These are phyloP conservation scores for Eremobia ochroleuca DNA, from an alignment of 2,888 invertebrate species.

Conservation along the genomic window DNA sequence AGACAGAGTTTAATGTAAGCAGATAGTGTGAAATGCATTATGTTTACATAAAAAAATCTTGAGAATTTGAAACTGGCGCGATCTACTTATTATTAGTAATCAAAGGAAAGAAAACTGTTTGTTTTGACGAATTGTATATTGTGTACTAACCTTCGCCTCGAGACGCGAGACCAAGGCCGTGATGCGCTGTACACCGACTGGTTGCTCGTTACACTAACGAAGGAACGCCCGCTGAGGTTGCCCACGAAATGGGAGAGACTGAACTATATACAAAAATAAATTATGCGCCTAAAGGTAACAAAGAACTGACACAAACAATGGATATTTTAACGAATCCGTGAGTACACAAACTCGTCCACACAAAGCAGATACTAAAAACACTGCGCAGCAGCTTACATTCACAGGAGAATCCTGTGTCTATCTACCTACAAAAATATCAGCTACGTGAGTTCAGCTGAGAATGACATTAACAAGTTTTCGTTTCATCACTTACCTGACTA, in stretches of 20 bases:
- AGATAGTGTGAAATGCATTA: slow-evolving; percentile 7
- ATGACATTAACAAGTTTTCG: slow-evolving; percentile 90
- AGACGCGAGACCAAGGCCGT: slow-evolving; percentile 93
- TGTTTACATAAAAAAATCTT: neutral
- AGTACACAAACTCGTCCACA: slow-evolving; percentile 46
- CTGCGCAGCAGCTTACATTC: slow-evolving; percentile 75
- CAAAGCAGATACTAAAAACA: slow-evolving; percentile 69
- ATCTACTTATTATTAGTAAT: slow-evolving; percentile 50
- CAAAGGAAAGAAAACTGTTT: slow-evolving; percentile 64
- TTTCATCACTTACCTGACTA: slow-evolving; percentile 87
- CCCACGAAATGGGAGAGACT: slow-evolving; percentile 91
- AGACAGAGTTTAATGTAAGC: neutral
- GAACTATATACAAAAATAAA: slow-evolving; percentile 88
- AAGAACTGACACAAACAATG: slow-evolving; percentile 71
- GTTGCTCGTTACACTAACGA: slow-evolving; percentile 91
- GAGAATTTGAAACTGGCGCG: slow-evolving; percentile 63
- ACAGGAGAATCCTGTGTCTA: slow-evolving; percentile 70
- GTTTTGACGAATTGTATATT: slow-evolving; percentile 72
- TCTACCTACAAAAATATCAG: slow-evolving; percentile 82
- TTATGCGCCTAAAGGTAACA: slow-evolving; percentile 70
- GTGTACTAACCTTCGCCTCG: slow-evolving; percentile 91
- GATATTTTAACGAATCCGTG: slow-evolving; percentile 52
- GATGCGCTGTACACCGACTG: slow-evolving; percentile 92
- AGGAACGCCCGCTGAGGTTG: slow-evolving; percentile 92
- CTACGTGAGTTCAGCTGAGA: slow-evolving; percentile 88